A percentile compares a stretch with the other conserved stretches of the same genome.
Evolutionary conservation across 2,797 vertebrate genomes (phyloP).

Genomic region (Semotilus atromaculatus): DNA sequence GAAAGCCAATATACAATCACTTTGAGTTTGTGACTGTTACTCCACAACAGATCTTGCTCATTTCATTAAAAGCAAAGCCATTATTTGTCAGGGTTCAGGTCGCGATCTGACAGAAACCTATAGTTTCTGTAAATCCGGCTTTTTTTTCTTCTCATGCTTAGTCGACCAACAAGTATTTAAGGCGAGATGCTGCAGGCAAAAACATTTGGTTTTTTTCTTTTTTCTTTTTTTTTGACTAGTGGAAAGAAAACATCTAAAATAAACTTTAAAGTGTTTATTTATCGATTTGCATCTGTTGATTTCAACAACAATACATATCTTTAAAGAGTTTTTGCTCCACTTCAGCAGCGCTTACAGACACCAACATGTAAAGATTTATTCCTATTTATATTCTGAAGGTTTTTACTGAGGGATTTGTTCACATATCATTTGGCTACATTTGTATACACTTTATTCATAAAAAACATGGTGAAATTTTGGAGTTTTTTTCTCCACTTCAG

Average conservation of each 20-base stretch:
- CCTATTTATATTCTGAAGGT: not conserved
- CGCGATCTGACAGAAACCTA: slow-evolving; percentile 4
- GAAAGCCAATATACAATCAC: slow-evolving; percentile 35
- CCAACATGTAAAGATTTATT: not conserved
- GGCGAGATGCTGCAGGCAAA: not conserved
- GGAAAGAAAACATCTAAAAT: not conserved
- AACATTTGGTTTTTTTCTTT: not conserved
- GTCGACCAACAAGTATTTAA: not conserved
- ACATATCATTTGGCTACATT: no score
- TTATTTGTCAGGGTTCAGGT: not conserved
- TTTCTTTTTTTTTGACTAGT: not conserved
- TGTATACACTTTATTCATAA: no score
- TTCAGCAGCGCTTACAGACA: not conserved
- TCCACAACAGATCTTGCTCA: slow-evolving; percentile 6
- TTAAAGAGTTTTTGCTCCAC: not conserved
- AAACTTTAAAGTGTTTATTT: no score
- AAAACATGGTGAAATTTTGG: no score
- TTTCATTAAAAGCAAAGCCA: not conserved
- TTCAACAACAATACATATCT: not conserved
- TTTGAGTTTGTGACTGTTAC: slow-evolving; percentile 28
- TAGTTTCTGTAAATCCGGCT: slow-evolving; percentile 5
- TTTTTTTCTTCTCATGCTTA: not conserved
- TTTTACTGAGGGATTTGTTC: not conserved
- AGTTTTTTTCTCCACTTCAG: no score
- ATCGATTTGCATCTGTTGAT: no score